phyloP scores from a whole-genome alignment of 2,888 invertebrate species.

The Eulithis testata region DNA sequence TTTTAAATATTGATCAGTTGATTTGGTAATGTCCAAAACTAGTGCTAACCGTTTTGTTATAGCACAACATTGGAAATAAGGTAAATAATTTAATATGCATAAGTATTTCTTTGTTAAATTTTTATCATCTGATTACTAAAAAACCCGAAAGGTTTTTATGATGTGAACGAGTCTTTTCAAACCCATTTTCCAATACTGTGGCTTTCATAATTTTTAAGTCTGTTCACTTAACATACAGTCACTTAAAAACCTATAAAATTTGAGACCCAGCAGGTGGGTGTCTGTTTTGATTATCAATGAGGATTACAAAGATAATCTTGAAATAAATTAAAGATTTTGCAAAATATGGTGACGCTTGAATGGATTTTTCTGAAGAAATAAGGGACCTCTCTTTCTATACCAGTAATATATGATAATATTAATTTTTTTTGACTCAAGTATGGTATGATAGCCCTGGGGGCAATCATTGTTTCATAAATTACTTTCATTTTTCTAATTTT shows the following conservation, averaged over 20 bases:
- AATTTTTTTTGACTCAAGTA: too few relatives aligned
- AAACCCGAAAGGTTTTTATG: slow-evolving; percentile 1
- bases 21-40: too few relatives aligned
- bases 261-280: slow-evolving; percentile 57
- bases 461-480: too few relatives aligned
- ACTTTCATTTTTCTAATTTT: too few relatives aligned
- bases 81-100: too few relatives aligned
- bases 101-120: slow-evolving; percentile 2
- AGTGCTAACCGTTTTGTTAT: too few relatives aligned
- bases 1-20: too few relatives aligned
- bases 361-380: slow-evolving; percentile 15
- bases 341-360: slow-evolving; percentile 42
- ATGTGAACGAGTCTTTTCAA: background rate
- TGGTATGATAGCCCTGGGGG: too few relatives aligned
- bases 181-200: slow-evolving; percentile 4
- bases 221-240: slow-evolving; percentile 49
- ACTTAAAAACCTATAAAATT: slow-evolving; percentile 64
- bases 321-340: slow-evolving; percentile 69
- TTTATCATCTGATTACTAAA: background rate
- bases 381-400: background rate
- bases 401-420: too few relatives aligned
- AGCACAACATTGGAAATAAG: too few relatives aligned
- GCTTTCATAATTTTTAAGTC: slow-evolving; percentile 5
- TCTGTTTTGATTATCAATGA: slow-evolving; percentile 63
- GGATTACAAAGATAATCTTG: slow-evolving; percentile 73